Base-by-base conservation (phyloP, 2,888 invertebrate species). In the Cataglyphis rosenhaueri region DNA sequence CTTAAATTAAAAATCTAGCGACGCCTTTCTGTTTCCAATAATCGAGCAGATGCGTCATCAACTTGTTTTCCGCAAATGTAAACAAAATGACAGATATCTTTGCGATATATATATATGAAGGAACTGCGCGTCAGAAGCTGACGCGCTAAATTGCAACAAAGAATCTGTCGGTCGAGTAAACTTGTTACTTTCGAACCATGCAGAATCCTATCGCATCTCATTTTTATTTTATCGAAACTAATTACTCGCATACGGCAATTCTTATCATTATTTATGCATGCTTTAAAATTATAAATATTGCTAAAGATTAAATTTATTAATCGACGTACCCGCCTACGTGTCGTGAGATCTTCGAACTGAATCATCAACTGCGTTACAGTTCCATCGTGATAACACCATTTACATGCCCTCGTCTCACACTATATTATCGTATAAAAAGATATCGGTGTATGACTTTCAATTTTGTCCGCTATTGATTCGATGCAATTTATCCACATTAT, bases 201-300 rank as follows among this genome's bases (percentile, higher is more conserved):
- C 66, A 35, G 75, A 75, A 82, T 84, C 66, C 83, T 59, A 81
- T 84, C 83, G 64, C 32, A 65, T 81, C 76, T 87, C 86, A 84
- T 84, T 87, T 82, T 88, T 88, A 65, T 79, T 73, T 57, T 59
- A 79, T 76, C 75, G 82, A 86, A 75, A 88, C 76, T 76, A 66
- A 82, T 85, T 61, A 32, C 52, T 2, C 74, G 64, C 59, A 41
- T 32, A 48, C 48, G 62, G 21, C 41, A 15, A 12, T 52, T 52
- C 12, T 44, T 44, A 44, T 41, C 21, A 44, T 44, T 62, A 74
- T 44, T 74, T 74, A 74, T 74, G 44, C 44, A 44, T 3, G 41
- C 3, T 32, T 8, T 29, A 29, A 44, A 15, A 44, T 44, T 44
- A 44, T 52, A 52, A n/a, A 52, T 52, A 6, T n/a, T 8, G 18